Base-by-base conservation (phyloP, 2,888 invertebrate species). In the Alloscopus bannaensis region DNA sequence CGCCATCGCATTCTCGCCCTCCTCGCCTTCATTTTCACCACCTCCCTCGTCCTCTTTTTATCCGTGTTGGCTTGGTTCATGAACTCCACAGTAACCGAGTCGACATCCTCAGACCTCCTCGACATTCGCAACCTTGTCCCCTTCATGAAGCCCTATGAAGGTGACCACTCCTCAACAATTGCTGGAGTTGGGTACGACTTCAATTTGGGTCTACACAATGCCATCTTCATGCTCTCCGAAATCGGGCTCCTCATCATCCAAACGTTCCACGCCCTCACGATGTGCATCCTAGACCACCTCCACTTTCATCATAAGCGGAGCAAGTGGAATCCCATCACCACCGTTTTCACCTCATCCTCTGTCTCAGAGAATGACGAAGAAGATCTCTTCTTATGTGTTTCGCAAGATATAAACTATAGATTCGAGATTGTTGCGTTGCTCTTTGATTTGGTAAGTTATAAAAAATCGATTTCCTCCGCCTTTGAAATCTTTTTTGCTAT, bases 221-320 rank as follows among this genome's bases (percentile, higher is more conserved):
- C 83, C 8, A 80, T 85, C 66, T 85, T 85, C 31, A 85, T 85
- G 84, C 68, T 82, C 13, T 83, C 80, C 0, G 85, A 85, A 80
- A 82, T 85, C 31, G 81, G 83, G 11, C 80, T 85, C 0, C 59
- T 85, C 42, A 64, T 82, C 24, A 72, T 84, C 28, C 85, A 85
- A 71, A 81, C 84, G 3, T 59, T 83, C 1, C 85, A 85, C 65
- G 83, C 83, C 2, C 78, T 85, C n/a, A 75, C 80, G 13, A 77
- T 85, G 68, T 84, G 84, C 73, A 59, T 84, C 16, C 82, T 85
- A 60, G 85, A 84, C 24, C 85, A 85, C n/a, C 3, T 80, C 22
- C 69, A 69, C 22, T 80, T 80, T 55, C 60, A 64, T n/a, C 73
- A 47, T 2, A 73, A 64, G 18, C 45, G 29, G 0, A 73, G 69